Base-by-base conservation (phyloP, 2,797 vertebrate species). In the Neosalanx taihuensis region DNA sequence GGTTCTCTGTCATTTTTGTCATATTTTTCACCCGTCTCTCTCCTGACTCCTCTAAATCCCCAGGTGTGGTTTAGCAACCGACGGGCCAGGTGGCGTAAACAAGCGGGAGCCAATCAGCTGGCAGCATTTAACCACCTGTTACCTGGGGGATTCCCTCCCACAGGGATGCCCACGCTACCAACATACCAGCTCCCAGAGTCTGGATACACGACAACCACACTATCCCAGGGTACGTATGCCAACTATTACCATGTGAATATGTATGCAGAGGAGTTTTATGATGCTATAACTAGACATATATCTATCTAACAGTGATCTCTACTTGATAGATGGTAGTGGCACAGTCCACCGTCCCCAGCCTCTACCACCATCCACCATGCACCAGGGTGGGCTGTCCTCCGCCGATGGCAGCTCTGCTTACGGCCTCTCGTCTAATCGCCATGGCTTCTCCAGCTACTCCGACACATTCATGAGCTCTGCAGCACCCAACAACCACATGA, bases 21-120 rank as follows among this genome's bases (percentile, higher is more conserved):
- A 62, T 62, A 30, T 62, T 41, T 64, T 17, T 74, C 57, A 30
- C 2, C 6, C 37, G 5, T 57, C n/a, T 20, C 41, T 4, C 35
- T 49, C 26, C 37, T 49, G 26, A n/a, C 29, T 46, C 5, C 20
- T 31, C 49, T 33, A 31, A 18, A 26, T 3, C 67, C 60, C 15
- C 81, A 99, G 97, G 97, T 99, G 74, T 98, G 97, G 97, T 98
- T 99, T 90, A 99, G 97, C 82, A 99, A 99, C 84, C 93, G 97
- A 59, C 88, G 97, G 1, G 97, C 97, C 4, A 91, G 97, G 63
- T 99, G 97, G 97, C 93, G 97, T 83, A 99, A 99, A 78, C 97
- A 99, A 83, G 97, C 97, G 0, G 97, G 97, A 77, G 97, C 97
- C 6, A 98, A 95, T 91, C 97, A 98, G 77, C 92, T 99, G 69